phyloP scores from a whole-genome alignment of 2,797 vertebrate genomes.

The Amblyopsis hoosieri region DNA sequence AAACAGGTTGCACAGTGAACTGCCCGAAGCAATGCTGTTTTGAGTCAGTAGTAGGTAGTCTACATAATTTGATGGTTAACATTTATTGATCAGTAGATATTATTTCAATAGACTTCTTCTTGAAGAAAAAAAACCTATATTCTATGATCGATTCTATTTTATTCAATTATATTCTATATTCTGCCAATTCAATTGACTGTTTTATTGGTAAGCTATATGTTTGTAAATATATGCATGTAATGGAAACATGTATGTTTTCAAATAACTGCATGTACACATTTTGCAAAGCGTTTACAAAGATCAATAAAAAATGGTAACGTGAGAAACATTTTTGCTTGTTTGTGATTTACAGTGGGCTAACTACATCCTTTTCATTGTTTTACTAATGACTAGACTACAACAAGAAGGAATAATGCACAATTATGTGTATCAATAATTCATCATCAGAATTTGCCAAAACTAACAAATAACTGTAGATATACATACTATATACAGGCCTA shows the following conservation, averaged over 20 bases:
- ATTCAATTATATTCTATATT: constrained; percentile 16
- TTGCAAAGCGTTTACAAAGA: constrained; percentile 80
- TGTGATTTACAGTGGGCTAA: neutral
- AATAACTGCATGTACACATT: constrained; percentile 89
- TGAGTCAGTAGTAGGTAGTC: constrained; percentile 20
- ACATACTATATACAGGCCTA: neutral
- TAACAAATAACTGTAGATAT: neutral
- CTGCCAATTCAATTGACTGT: constrained; percentile 70
- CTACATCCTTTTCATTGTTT: neutral
- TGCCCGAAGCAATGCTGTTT: constrained; percentile 34
- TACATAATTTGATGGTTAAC: constrained; percentile 25
- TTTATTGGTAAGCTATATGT: constrained; percentile 63
- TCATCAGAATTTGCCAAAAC: neutral
- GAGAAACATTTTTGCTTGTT: neutral
- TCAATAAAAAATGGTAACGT: constrained; percentile 74
- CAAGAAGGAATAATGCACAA: neutral
- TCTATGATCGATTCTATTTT: neutral
- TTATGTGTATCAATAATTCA: neutral
- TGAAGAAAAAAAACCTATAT: constrained; percentile 33
- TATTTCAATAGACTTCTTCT: constrained; percentile 44
- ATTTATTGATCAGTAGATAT: constrained; percentile 24
- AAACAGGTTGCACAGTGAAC: constrained; percentile 44
- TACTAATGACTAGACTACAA: neutral
- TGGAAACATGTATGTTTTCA: constrained; percentile 82
- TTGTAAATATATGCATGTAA: constrained; percentile 89